Percentiles rank a stretch among this genome's conserved stretches.
These are phyloP conservation scores for Meteorus colon DNA, from an alignment of 2,888 invertebrate species.

Conservation along the genomic window DNA sequence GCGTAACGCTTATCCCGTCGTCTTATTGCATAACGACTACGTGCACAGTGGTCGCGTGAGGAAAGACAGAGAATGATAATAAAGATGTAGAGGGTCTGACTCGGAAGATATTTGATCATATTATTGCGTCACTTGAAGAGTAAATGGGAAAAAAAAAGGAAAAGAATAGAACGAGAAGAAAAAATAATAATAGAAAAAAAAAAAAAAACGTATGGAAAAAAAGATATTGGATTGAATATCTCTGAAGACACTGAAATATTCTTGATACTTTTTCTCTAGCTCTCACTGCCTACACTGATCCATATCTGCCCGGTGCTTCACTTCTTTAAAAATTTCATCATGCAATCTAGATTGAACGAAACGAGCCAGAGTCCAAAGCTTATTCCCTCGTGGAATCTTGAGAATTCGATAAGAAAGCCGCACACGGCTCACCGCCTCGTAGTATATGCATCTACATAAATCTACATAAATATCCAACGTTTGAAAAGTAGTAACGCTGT, in stretches of 20 bases:
- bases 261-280: neutral
- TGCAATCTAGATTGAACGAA: constrained; percentile 25
- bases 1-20: constrained; percentile 41
- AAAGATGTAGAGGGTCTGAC: constrained; percentile 9
- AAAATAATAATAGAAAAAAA: neutral
- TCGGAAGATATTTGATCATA: constrained; percentile 29
- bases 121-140: constrained; percentile 26
- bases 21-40: constrained; percentile 41
- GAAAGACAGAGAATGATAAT: constrained; percentile 21
- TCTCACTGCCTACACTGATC: neutral
- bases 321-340: constrained; percentile 23
- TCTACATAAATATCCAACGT: constrained; percentile 42
- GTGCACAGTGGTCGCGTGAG: neutral
- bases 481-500: constrained; percentile 23
- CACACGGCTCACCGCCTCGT: neutral
- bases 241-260: neutral
- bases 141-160: neutral
- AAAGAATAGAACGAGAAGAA: neutral
- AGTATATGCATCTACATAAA: constrained; percentile 45
- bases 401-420: constrained; percentile 37
- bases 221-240: neutral
- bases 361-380: neutral
- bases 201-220: neutral
- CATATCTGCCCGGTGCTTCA: neutral
- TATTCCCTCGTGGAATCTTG: constrained; percentile 15